A percentile compares a stretch with the other conserved stretches of the same genome.
Conservation (phyloP, 2,113 vertebrate species). For the Accipiter virgatus region DNA sequence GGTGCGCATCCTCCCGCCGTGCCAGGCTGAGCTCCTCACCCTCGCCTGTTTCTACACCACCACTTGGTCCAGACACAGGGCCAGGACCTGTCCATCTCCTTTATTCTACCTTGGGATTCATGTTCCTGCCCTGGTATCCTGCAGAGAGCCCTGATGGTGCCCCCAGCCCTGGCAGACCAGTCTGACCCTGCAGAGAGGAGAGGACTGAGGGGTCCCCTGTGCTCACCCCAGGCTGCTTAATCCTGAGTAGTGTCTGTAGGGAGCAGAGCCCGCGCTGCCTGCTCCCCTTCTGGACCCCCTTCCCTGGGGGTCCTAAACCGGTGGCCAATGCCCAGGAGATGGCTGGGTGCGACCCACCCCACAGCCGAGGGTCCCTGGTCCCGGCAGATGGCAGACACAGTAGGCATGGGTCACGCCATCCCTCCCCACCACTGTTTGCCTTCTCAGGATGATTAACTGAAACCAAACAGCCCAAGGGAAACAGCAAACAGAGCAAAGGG, state of each 20-base stretch:
- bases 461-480: conserved; percentile 14
- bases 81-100: not conserved
- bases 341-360: not conserved
- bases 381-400: accelerated
- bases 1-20: accelerated
- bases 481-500: conserved; percentile 55
- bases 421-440: conserved; percentile 19
- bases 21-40: not conserved
- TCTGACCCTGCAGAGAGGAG: not conserved
- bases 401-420: accelerated
- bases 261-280: not conserved
- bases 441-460: conserved; percentile 45
- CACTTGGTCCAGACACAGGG: accelerated
- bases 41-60: not conserved
- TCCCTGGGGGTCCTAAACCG: not conserved
- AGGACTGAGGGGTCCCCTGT: not conserved
- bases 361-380: accelerated
- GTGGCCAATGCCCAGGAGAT: not conserved
- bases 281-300: not conserved
- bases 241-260: not conserved
- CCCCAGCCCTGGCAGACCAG: not conserved
- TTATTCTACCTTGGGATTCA: not conserved
- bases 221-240: not conserved
- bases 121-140: not conserved
- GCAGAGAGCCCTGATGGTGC: not conserved